phyloP scores from a whole-genome alignment of 2,888 invertebrate species.

The Carabus problematicus region DNA sequence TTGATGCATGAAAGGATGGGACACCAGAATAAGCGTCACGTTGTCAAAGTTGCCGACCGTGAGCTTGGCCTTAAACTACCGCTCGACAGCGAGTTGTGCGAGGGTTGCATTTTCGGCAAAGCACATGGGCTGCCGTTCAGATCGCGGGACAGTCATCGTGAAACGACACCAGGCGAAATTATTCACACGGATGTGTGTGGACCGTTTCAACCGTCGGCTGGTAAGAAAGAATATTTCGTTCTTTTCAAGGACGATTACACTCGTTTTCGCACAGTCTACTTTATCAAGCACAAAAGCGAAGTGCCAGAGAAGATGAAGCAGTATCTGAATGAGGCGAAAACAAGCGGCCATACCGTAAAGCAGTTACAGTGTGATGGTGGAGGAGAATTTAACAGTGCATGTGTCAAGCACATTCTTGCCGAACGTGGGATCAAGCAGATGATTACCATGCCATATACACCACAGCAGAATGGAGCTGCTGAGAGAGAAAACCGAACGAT shows the following conservation, averaged over 20 bases:
- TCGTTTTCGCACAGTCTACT: slow-evolving; percentile 7
- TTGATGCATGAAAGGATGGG: slow-evolving; percentile 49
- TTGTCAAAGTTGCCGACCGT: slow-evolving; percentile 45
- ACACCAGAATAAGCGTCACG: slow-evolving; percentile 49
- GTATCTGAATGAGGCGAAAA: slow-evolving; percentile 20
- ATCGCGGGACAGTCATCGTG: slow-evolving; percentile 38
- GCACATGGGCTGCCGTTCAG: slow-evolving; percentile 46
- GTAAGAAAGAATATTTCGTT: slow-evolving; percentile 24
- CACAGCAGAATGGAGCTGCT: neutral
- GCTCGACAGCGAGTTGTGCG: slow-evolving; percentile 45
- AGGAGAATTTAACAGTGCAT: slow-evolving; percentile 10
- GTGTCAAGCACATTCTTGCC: neutral
- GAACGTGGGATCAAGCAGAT: neutral
- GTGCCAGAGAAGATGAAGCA: slow-evolving; percentile 17
- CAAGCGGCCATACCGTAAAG: slow-evolving; percentile 1
- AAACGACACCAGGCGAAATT: slow-evolving; percentile 45
- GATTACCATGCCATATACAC: slow-evolving; percentile 15
- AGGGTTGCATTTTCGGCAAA: slow-evolving; percentile 48
- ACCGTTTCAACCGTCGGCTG: slow-evolving; percentile 43
- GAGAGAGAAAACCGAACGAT: slow-evolving; percentile 13
- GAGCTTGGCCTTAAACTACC: slow-evolving; percentile 46
- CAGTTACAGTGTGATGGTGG: neutral
- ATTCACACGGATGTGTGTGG: slow-evolving; percentile 49
- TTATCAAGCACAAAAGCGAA: slow-evolving; percentile 26
- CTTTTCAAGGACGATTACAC: slow-evolving; percentile 23